Percentiles rank a stretch among this genome's conserved stretches.
Conservation (phyloP, 1,140 invertebrate species). For the Drosophila saltans region DNA sequence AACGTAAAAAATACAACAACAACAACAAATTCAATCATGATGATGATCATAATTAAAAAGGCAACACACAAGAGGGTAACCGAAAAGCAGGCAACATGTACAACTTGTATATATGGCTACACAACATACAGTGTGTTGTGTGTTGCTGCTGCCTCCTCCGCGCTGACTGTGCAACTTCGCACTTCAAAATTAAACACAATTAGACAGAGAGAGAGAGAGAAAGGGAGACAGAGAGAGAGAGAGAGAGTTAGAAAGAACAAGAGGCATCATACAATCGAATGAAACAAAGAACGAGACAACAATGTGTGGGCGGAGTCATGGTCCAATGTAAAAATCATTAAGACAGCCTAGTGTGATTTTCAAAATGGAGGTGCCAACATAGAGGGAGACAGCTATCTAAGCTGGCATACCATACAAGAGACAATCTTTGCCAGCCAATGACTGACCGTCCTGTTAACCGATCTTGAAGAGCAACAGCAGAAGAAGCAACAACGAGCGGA, state of each 20-base stretch:
- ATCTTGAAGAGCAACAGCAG: slow-evolving; percentile 20
- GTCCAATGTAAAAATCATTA: slow-evolving; percentile 40
- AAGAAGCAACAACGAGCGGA: background rate
- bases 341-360: slow-evolving; percentile 69
- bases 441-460: slow-evolving; percentile 5
- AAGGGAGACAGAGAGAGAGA: slow-evolving; percentile 19
- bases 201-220: slow-evolving; percentile 40
- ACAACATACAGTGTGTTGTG: slow-evolving; percentile 35
- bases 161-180: slow-evolving; percentile 79
- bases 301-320: slow-evolving; percentile 55
- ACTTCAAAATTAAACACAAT: slow-evolving; percentile 80
- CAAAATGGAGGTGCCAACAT: slow-evolving; percentile 80
- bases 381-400: slow-evolving; percentile 44
- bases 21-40: slow-evolving; percentile 80
- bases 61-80: slow-evolving; percentile 50
- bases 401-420: background rate
- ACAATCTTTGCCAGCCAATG: slow-evolving; percentile 40
- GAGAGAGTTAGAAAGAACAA: background rate
- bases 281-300: too few species aligned
- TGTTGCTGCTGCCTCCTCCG: slow-evolving; percentile 39
- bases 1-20: slow-evolving; percentile 51
- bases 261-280: too few species aligned
- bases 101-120: too few species aligned
- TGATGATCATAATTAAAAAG: slow-evolving; percentile 80
- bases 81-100: slow-evolving; percentile 29